Base-by-base conservation (phyloP, 2,113 vertebrate species). In the Cyprinus carpio region DNA sequence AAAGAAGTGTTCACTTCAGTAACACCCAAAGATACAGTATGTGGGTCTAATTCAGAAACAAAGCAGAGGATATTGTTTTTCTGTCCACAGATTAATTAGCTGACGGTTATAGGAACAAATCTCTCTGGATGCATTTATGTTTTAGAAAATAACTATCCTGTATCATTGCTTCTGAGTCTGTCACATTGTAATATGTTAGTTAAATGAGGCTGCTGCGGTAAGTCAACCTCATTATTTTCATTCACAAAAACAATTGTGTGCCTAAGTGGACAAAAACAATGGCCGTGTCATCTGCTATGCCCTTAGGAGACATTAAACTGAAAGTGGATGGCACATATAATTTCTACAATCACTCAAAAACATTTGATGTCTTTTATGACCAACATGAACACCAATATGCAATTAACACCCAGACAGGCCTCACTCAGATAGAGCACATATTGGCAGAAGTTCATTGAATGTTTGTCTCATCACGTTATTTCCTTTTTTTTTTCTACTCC, bases 31-130 rank as follows among this genome's bases (percentile, higher is more conserved):
- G 3, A 82, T n/a, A 40, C 40, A 40, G 40, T 43, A 29, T 15
- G 43, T n/a, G 6, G 23, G 27, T 46, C 16, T 46, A 88, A 87
- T 90, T 88, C 86, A 82, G 87, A 87, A 88, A 91, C 88, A 93
- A 89, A 90, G 77, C 62, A 69, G 60, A 84, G 84, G 72, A 90
- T 87, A 86, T 62, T 16, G 20, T 13, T 43, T 89, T 92, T 90
- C 86, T 79, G 87, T 87, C 76, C 82, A 83, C 87, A 91, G 83
- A 89, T 93, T 93, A 92, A 93, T 91, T 92, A 80, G 74, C 71
- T 83, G 67, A 88, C 86, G 91, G 91, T 92, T 91, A 93, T 89
- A 81, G 87, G 87, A 91, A 91, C 49, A 87, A 90, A 88, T 84
- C 86, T 89, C 86, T 83, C 75, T 75, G 89, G 90, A 89, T 82